Evolutionary conservation across 2,888 invertebrate genomes (phyloP).

Genomic region (Hemicrepidius hirtus): DNA sequence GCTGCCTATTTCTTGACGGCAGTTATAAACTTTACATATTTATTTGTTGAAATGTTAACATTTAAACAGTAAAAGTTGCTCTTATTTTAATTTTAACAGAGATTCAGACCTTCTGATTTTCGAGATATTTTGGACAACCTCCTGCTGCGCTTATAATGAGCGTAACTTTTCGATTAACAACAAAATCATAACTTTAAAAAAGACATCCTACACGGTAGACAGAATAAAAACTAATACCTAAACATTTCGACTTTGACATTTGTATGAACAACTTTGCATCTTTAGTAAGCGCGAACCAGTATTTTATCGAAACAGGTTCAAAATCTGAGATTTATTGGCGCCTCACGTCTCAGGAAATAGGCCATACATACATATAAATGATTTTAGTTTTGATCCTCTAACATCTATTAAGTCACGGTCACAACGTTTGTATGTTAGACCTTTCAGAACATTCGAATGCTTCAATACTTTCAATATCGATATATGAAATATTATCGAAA

Average conservation of each 20-base stretch:
- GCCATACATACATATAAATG: conserved; percentile 3
- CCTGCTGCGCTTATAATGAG: conserved; percentile 2
- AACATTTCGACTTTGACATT: conserved; percentile 1
- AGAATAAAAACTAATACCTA: neutral
- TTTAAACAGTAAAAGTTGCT: too few relatives aligned
- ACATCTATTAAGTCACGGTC: too few relatives aligned
- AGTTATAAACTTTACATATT: too few relatives aligned
- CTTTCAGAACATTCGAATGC: too few relatives aligned
- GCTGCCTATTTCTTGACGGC: too few relatives aligned
- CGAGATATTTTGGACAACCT: neutral
- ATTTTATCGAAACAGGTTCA: conserved; percentile 10
- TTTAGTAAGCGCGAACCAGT: neutral
- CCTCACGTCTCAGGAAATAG: conserved; percentile 14
- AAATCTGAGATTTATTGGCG: conserved; percentile 11
- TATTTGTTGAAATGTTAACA: too few relatives aligned
- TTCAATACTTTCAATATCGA: too few relatives aligned
- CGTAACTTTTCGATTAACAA: neutral
- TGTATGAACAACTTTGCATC: neutral
- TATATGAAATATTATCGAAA: too few relatives aligned
- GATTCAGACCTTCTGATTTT: neutral
- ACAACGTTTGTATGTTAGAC: too few relatives aligned
- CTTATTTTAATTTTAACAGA: too few relatives aligned
- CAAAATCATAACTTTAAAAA: neutral
- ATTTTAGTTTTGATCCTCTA: neutral
- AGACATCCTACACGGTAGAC: neutral